A percentile compares a stretch with the other conserved stretches of the same genome.
These are phyloP conservation scores for Seira musarum DNA, from an alignment of 2,888 invertebrate genomes.

Conservation along the genomic window DNA sequence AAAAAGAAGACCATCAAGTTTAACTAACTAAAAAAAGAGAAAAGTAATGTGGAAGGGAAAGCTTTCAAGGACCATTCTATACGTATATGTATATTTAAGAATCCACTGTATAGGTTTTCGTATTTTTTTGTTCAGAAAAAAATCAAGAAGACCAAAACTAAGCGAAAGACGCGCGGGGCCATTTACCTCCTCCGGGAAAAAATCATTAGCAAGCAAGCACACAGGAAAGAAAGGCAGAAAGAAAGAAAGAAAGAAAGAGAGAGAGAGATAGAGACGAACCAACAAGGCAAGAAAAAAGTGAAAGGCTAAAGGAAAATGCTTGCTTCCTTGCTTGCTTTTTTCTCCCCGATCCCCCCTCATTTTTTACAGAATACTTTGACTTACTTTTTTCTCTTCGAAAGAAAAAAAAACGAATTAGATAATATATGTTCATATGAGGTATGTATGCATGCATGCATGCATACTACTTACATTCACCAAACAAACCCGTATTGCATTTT, in stretches of 20 bases:
- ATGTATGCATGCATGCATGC: neutral
- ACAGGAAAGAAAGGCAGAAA: constrained; percentile 27
- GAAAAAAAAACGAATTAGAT: constrained; percentile 25
- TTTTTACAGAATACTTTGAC: constrained; percentile 38
- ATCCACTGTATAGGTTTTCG: neutral
- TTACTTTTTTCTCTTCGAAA: constrained; percentile 31
- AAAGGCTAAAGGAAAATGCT: constrained; percentile 17
- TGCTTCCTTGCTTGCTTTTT: constrained; percentile 17
- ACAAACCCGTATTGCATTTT: neutral
- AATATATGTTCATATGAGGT: neutral
- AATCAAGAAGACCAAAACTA: constrained; percentile 11
- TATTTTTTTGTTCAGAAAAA: neutral
- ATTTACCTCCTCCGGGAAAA: constrained; percentile 60
- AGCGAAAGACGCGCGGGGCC: constrained; percentile 47
- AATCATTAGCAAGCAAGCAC: constrained; percentile 52
- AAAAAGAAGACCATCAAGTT: constrained; percentile 45
- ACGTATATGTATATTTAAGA: neutral
- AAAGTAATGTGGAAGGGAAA: constrained; percentile 8
- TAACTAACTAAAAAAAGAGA: constrained; percentile 20
- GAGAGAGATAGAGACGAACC: constrained; percentile 3
- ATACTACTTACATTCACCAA: neutral
- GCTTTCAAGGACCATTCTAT: constrained; percentile 17
- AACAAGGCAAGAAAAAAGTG: constrained; percentile 7
- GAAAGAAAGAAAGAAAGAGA: constrained; percentile 11
- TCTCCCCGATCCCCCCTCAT: neutral